Base-by-base conservation (phyloP, 2,888 invertebrate species). In the Sinohyriopsis cumingii region DNA sequence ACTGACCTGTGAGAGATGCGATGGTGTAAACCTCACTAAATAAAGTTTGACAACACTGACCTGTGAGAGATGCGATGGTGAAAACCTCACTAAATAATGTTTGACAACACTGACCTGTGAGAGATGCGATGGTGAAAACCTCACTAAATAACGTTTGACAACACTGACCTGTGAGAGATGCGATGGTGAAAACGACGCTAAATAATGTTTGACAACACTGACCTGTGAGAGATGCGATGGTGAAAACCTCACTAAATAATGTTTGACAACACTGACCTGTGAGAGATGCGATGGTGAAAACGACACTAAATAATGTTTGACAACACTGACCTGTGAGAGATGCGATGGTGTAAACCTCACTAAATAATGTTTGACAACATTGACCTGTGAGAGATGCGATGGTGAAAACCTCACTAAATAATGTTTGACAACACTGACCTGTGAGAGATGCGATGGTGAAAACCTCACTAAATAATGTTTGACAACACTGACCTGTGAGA, bases 1-100 rank as follows among this genome's bases (percentile, higher is more conserved):
- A 75, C 76, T 73, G 70, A 85, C 85, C 75, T 69, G 85, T 85
- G 24, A 84, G 68, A 20, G 73, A 75, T 15, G 69, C 68, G 12
- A 72, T 63, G 15, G 71, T 59, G 18, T 74, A 63, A 24, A 63
- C 64, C 33, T 79, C 80, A 72, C 78, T 80, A 19, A 63, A 54
- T n/a, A n/a, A n/a, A n/a, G n/a, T n/a, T 12, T 45, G 15, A 45
- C 55, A 24, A 33, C 24, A 75, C 76, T 73, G 70, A 85, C 85
- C 75, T 69, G 85, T 85, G 24, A 84, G 68, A 20, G 73, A 75
- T 15, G 69, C 68, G 12, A 72, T 63, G 15, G 71, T 59, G 18
- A 73, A 63, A 24, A 63, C 64, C 33, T 79, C 80, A 72, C 78
- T 80, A 19, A 63, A 54, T n/a, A n/a, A n/a, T n/a, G n/a, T n/a